A percentile compares a stretch with the other conserved stretches of the same genome.
Conservation (phyloP, 1,140 invertebrate species). For the Conus ventricosus region DNA sequence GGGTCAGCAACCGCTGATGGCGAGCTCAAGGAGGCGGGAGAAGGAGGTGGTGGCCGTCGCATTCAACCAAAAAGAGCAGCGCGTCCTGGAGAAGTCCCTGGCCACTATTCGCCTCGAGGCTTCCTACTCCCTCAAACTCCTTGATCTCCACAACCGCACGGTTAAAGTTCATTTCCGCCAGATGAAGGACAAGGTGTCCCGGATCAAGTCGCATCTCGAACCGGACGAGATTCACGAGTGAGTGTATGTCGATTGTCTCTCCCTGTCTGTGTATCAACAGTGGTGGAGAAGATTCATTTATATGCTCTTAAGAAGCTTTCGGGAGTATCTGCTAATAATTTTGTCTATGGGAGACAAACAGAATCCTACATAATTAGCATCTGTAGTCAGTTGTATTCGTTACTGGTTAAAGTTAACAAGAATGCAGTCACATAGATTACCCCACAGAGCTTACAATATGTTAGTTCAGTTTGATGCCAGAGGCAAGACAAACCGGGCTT, state of each 20-base stretch:
- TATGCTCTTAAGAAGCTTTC: no score
- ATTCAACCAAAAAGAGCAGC: conserved; percentile 67
- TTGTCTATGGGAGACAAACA: no score
- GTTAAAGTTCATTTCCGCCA: conserved; percentile 66
- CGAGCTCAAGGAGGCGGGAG: conserved; percentile 41
- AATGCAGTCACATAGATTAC: no score
- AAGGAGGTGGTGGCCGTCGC: conserved; percentile 64
- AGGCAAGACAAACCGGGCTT: no score
- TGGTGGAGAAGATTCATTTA: no score
- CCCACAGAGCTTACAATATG: no score
- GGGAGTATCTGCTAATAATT: no score
- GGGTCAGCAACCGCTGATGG: conserved; percentile 18
- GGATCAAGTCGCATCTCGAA: conserved; percentile 63
- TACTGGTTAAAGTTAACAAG: no score
- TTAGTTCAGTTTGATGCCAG: no score
- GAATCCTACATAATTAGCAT: no score
- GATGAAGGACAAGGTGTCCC: conserved; percentile 65
- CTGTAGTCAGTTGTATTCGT: no score
- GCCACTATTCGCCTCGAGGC: conserved; percentile 63
- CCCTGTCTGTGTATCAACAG: no score
- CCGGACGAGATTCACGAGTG: conserved; percentile 63
- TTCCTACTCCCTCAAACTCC: conserved; percentile 62
- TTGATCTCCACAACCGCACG: conserved; percentile 63
- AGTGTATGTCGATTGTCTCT: background rate
- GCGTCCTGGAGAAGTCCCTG: conserved; percentile 64